Percentiles rank a stretch among this genome's conserved stretches.
Evolutionary conservation across 2,113 vertebrate genomes (phyloP).

Genomic region (Elaphurus davidianus): DNA sequence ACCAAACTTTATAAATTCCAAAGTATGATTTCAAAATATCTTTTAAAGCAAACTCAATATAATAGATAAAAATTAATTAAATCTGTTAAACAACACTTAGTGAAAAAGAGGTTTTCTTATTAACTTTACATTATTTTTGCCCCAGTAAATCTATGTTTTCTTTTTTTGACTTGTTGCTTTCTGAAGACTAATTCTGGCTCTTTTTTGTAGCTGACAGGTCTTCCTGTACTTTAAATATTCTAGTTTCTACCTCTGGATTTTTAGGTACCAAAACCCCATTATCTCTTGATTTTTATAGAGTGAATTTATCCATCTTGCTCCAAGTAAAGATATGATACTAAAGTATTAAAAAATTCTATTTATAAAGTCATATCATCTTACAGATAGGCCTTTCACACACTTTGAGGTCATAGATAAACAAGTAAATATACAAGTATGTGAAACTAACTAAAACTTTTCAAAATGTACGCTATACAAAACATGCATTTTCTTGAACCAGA

Average conservation of each 20-base stretch:
- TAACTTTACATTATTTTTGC: conserved; percentile 4
- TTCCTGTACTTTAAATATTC: background rate
- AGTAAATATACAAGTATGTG: background rate
- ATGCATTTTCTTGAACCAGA: background rate
- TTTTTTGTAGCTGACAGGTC: background rate
- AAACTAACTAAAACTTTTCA: background rate
- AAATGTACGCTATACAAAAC: background rate
- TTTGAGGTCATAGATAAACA: background rate
- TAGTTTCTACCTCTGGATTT: background rate
- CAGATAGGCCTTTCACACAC: background rate
- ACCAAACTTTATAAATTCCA: background rate
- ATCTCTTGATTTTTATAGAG: background rate
- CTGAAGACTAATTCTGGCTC: background rate
- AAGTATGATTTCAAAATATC: background rate
- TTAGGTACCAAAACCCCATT: background rate
- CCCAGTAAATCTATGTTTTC: background rate
- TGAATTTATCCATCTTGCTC: background rate
- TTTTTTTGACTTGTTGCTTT: background rate
- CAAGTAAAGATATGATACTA: background rate
- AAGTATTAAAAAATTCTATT: background rate
- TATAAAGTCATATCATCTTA: background rate
- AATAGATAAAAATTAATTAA: background rate
- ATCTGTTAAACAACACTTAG: background rate
- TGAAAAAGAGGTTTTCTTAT: background rate
- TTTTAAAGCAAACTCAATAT: background rate